Evolutionary conservation across 2,888 invertebrate genomes (phyloP), one percentile per base, ranked within the genome.

Genomic region (Phrixothrix hirtus): DNA sequence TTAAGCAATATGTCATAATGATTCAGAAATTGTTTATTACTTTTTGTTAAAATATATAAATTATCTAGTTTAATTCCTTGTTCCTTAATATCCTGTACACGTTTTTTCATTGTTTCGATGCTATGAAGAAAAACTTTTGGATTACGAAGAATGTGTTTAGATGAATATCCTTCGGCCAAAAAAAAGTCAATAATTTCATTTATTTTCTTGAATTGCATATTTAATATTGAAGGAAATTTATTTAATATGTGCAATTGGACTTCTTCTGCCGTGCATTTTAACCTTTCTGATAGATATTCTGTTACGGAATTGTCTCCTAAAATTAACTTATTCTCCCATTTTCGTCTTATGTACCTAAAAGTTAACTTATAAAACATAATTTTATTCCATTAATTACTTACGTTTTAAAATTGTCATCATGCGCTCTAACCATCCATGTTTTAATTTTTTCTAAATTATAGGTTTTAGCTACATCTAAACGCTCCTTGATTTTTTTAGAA

Each of bases 351-450:
- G 30, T 75, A 72, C 11, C 77, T 78, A 57, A 1, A 32, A 27
- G 4, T 16, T 15, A 7, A 21, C 9, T 16, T 34, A 5, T 6
- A n/a, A n/a, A n/a, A n/a, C n/a, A n/a, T n/a, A n/a, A n/a, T n/a
- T n/a, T n/a, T n/a, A n/a, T n/a, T n/a, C n/a, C 6, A 3, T 37
- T 25, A 21, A 12, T 4, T 16, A 59, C 63, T 58, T 70, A 78
- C 78, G 62, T 75, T 52, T 72, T 58, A 51, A 77, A 71, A 37
- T 70, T 65, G 43, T 66, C 60, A 14, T 60, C 54, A 34, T 69
- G 63, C 26, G 75, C 73, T 30, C 78, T 66, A 16, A 79, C 68
- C 77, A 79, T 78, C 79, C 79, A 79, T 1, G 78, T 75, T 62
- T 77, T 79, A 5, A 77, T 56, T 11, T 58, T 64, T 5, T 64